Conservation (phyloP, 2,888 invertebrate genomes). For the Agonopterix heracliana region DNA sequence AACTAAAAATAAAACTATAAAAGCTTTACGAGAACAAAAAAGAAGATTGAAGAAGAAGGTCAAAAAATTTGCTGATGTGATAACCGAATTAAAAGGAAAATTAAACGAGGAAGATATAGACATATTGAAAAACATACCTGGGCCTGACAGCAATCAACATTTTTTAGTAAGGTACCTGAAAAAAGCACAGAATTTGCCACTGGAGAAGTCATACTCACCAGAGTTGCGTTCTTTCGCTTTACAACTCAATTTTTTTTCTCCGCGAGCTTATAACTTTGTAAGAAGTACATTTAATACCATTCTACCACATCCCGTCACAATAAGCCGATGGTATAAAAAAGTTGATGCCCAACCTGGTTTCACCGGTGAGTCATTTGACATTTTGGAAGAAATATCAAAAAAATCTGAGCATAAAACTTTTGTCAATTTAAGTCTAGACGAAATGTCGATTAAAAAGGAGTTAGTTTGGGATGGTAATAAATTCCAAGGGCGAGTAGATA, state of each 20-base stretch:
- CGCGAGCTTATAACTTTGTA: conserved; percentile 10
- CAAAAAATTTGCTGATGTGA: no score
- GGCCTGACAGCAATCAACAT: no score
- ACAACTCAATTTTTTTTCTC: conserved; percentile 8
- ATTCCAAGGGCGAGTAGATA: conserved; percentile 8
- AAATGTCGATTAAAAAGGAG: conserved; percentile 12
- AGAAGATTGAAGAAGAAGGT: no score
- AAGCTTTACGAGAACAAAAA: no score
- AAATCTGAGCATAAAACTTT: no score
- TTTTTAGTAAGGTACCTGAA: conserved; percentile 7
- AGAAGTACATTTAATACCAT: conserved; percentile 5
- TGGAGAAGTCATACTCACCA: conserved; percentile 4
- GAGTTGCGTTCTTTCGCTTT: conserved; percentile 8
- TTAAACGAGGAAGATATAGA: no score
- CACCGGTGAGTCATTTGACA: conserved; percentile 7
- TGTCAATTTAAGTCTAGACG: conserved; percentile 6
- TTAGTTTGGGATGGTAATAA: conserved; percentile 8
- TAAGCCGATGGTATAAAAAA: conserved; percentile 8
- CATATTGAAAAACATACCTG: no score
- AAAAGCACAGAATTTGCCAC: conserved; percentile 6
- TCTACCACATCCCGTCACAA: conserved; percentile 10
- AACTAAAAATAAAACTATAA: no score
- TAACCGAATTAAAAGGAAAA: no score
- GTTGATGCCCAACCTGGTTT: conserved; percentile 11
- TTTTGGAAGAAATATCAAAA: no score